Base-by-base conservation (phyloP, 92 coral and sea anemone species). In the Phenganax marumi region DNA sequence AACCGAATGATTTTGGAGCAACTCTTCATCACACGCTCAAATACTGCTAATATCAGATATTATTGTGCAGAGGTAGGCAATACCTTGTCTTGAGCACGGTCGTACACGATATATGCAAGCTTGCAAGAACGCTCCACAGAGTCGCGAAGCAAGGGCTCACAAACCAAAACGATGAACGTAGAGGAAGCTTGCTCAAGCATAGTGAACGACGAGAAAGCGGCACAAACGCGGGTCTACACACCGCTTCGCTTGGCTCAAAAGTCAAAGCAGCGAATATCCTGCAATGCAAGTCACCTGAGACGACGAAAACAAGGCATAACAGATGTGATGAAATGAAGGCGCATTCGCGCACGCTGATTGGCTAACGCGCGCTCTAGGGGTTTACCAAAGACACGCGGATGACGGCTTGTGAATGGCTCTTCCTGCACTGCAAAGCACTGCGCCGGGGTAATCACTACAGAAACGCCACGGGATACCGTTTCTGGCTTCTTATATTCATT, bases 351-450 rank as follows among this genome's bases (percentile, higher is more conserved):
- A 33, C 85, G 84, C 88, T 92, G 91, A 94, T 94, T 94, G 98
- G 98, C 74, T 62, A 53, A 52, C 24, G 14, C 81, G 68, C 77
- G 60, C 89, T 79, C 86, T 88, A 91, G 97, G 97, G 98, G 98
- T 85, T 91, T 97, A 84, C 88, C 89, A 90, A 76, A 89, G 98
- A 97, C 98, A 94, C 98, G 98, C 92, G 98, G 88, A 89, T 81
- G 14, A 26, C 23, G 65, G 17, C 17, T 22, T 54, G 33, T 56
- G 81, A 76, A 60, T 76, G 68, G 81, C 50, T 56, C 51, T 13
- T 48, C 65, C 68, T 18, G 68, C 52, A 39, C 26, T 54, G 81
- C 68, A 76, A 76, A 76, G 68, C 81, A 76, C 68, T 51, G 68
- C 51, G 23, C 12, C 0, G 64, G 79, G 61, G 58, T 25, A 50